A percentile compares a stretch with the other conserved stretches of the same genome.
Conservation (phyloP, 2,797 vertebrate genomes). For the Morelia viridis region DNA sequence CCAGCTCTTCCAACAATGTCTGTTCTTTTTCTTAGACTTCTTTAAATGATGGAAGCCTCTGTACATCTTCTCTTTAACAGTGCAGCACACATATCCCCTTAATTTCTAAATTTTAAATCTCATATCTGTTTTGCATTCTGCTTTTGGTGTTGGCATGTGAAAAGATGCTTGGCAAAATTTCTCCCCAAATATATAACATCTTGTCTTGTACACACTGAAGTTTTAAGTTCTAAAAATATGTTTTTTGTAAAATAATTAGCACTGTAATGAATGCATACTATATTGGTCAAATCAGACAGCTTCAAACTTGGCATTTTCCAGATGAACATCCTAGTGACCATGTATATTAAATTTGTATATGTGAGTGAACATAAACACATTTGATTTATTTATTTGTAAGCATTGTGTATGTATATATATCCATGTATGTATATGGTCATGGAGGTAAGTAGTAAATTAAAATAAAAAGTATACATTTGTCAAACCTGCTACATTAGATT, state of each 20-base stretch:
- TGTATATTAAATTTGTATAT: not conserved
- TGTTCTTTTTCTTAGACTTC: not conserved
- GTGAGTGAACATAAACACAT: not conserved
- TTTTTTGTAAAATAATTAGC: not conserved
- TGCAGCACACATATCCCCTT: not conserved
- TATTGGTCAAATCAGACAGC: not conserved
- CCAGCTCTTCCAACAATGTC: too few relatives aligned
- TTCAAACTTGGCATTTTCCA: not conserved
- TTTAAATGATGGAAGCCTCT: not conserved
- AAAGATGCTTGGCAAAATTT: not conserved
- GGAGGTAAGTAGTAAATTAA: not conserved
- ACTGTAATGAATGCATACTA: not conserved
- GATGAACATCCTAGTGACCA: not conserved
- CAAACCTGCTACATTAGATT: not conserved
- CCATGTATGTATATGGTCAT: not conserved
- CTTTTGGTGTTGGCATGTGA: not conserved
- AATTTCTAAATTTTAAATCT: not conserved
- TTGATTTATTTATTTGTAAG: not conserved
- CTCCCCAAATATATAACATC: not conserved
- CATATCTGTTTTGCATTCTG: not conserved
- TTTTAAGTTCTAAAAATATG: not conserved
- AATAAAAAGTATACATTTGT: not conserved
- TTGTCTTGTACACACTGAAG: not conserved
- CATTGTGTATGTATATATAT: not conserved
- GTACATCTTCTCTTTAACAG: not conserved